Evolutionary conservation across 35 echinoderm and acorn worm genomes (phyloP).

Genomic region (Heliocidaris tuberculata): DNA sequence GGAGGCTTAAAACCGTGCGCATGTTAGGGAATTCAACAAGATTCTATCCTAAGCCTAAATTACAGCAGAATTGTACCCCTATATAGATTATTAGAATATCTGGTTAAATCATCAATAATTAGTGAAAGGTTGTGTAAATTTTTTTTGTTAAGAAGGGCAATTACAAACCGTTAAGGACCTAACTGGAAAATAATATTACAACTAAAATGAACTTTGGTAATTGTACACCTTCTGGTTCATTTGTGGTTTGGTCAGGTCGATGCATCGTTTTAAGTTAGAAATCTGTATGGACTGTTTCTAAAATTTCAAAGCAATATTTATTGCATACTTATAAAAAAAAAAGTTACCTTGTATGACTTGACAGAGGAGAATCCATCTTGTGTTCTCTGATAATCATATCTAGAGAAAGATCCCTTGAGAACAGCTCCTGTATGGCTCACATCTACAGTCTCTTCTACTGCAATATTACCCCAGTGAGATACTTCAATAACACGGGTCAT

Average conservation of each 20-base stretch:
- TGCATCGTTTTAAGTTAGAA: background rate
- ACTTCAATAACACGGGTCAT: constrained; percentile 95
- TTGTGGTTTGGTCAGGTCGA: background rate
- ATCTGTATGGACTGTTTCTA: background rate
- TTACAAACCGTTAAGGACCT: too few relatives aligned
- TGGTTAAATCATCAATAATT: too few relatives aligned
- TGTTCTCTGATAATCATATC: constrained; percentile 94
- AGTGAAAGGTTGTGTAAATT: too few relatives aligned
- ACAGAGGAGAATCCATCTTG: constrained; percentile 94
- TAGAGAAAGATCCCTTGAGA: constrained; percentile 93
- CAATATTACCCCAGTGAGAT: constrained; percentile 98
- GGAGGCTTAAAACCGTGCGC: too few relatives aligned
- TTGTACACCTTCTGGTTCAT: background rate
- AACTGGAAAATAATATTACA: background rate
- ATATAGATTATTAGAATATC: too few relatives aligned
- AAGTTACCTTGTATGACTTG: constrained; percentile 91
- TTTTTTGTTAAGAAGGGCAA: too few relatives aligned
- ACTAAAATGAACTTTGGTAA: background rate
- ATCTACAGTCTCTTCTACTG: constrained; percentile 91
- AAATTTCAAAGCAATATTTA: background rate
- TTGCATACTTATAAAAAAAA: too few relatives aligned
- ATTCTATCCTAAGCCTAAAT: too few relatives aligned
- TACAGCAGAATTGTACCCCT: too few relatives aligned
- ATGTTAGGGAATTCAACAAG: too few relatives aligned
- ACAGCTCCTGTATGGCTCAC: constrained; percentile 81